phyloP scores from a whole-genome alignment of 1,140 invertebrate genomes.

The Bombus confusus region DNA sequence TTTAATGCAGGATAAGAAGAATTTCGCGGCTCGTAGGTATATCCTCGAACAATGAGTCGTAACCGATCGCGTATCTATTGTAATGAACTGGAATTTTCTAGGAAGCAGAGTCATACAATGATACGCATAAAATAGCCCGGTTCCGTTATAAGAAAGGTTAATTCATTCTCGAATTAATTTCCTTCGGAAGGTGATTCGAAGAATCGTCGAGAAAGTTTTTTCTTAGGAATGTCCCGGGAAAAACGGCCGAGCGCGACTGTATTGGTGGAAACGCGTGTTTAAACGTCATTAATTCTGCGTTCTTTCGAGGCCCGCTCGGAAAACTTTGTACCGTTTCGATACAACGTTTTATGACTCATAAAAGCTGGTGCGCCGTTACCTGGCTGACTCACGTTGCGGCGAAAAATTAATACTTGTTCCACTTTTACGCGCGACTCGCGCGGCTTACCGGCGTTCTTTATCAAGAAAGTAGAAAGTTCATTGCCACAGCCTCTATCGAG shows the following conservation, averaged over 20 bases:
- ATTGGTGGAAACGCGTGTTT: constrained; percentile 12
- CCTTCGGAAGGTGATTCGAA: neutral
- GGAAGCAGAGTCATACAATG: neutral
- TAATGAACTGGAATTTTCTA: neutral
- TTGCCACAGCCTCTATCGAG: neutral
- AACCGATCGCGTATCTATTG: neutral
- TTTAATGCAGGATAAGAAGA: no score
- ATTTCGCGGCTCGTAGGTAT: no score
- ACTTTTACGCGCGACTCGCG: neutral
- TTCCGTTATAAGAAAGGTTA: neutral
- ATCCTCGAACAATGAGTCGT: no score
- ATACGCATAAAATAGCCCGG: no score
- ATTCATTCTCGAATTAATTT: neutral
- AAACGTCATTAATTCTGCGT: neutral
- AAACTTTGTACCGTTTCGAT: constrained; percentile 3
- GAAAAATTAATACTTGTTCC: constrained; percentile 13
- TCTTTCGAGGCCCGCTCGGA: neutral
- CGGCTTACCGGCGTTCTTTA: neutral
- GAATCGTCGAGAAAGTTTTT: constrained; percentile 13
- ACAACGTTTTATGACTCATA: constrained; percentile 30
- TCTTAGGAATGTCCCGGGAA: neutral
- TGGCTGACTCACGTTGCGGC: constrained; percentile 16
- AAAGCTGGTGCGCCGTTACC: constrained; percentile 3
- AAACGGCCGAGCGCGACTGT: neutral
- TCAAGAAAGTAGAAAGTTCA: neutral